A percentile compares a stretch with the other conserved stretches of the same genome.
Evolutionary conservation across 1,140 invertebrate species (phyloP).

Genomic region (Tetragonula clypearis): DNA sequence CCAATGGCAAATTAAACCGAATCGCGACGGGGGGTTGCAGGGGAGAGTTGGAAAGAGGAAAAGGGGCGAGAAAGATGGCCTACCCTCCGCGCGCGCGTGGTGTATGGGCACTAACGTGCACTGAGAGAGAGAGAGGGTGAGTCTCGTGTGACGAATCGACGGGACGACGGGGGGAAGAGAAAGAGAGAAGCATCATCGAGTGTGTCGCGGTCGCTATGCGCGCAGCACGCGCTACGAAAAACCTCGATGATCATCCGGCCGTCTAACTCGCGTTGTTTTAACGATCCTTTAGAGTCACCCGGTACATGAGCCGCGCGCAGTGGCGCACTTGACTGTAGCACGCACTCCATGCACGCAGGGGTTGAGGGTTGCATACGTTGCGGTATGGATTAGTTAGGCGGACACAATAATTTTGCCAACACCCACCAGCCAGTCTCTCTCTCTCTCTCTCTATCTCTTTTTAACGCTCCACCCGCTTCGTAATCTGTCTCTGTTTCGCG

Average conservation of each 20-base stretch:
- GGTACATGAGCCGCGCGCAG: slow-evolving; percentile 70
- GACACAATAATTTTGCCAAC: slow-evolving; percentile 77
- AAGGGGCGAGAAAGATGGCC: not conserved
- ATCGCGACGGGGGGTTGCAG: too few species aligned
- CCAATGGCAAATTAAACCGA: slow-evolving; percentile 26
- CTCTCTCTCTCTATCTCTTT: slow-evolving; percentile 19
- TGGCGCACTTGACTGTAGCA: slow-evolving; percentile 79
- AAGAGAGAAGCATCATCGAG: slow-evolving; percentile 35
- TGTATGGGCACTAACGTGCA: not conserved
- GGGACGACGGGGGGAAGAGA: too few species aligned
- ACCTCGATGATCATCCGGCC: slow-evolving; percentile 38
- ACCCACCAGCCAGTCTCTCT: slow-evolving; percentile 52
- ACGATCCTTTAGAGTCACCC: slow-evolving; percentile 66
- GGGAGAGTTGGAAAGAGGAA: too few species aligned
- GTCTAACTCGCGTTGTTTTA: slow-evolving; percentile 48
- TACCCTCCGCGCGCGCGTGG: not conserved
- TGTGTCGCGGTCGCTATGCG: slow-evolving; percentile 13
- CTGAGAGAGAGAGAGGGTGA: not conserved
- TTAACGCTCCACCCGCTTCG: not conserved
- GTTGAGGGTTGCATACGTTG: slow-evolving; percentile 75
- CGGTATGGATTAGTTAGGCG: slow-evolving; percentile 80
- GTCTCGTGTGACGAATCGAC: not conserved
- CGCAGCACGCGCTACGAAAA: slow-evolving; percentile 18
- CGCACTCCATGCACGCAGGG: slow-evolving; percentile 72
- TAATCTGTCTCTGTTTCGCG: not conserved